Evolutionary conservation across 2,113 vertebrate genomes (phyloP), one percentile per base, ranked within the genome.

Genomic region (Sigmodon hispidus): DNA sequence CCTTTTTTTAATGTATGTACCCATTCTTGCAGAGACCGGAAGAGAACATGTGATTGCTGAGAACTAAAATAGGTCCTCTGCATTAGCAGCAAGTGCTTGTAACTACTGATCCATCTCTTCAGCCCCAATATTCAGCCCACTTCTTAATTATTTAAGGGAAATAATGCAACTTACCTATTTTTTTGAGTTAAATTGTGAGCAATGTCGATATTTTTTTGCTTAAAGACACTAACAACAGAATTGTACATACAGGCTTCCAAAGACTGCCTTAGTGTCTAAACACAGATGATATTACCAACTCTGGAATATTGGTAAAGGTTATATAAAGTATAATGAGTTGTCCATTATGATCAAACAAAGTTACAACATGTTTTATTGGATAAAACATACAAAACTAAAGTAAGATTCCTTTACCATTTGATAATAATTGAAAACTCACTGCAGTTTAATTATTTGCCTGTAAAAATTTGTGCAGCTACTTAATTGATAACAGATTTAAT

Each of bases 401-500:
- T 19, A 15, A 63, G 40, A 9, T n/a, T 80, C 2, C 1, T 80
- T 87, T 72, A 52, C 8, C 9, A 73, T 65, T 87, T 63, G 61
- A 88, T 45, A 86, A 17, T 77, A 1, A 63, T 84, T 84, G 21
- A 69, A 96, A 95, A 90, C 19, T 86, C 48, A 24, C 13, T 31
- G 73, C 1, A 84, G 11, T 9, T 36, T 81, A 63, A 10, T 76
- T 93, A 52, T 89, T 77, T 87, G 83, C 16, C 48, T 95, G 31
- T 0, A 10, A 88, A 29, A 34, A 40, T 77, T 93, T 91, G 81
- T 34, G 84, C 2, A 73, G 17, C 34, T 89, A 77, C 34, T 85
- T 91, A 43, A n/a, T 55, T 93, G 22, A 84, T 91, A 91, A 75
- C 36, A 5, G 45, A 7, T 67, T 36, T 90, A 94, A 79, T 63